Conservation (phyloP, 2,797 vertebrate species). For the Catostomus latipinnis region DNA sequence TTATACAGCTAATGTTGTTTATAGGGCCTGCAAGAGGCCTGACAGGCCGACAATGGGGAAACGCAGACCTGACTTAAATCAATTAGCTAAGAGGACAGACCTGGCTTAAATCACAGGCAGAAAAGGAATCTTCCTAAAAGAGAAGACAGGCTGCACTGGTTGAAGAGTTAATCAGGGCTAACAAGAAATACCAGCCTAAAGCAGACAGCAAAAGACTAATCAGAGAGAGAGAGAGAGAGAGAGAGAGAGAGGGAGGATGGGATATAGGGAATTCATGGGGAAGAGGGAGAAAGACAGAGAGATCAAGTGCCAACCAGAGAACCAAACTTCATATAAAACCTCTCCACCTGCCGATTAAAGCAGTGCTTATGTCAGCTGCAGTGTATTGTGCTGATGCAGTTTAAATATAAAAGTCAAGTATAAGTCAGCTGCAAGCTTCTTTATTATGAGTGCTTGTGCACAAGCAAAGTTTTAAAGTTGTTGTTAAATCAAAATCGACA, state of each 20-base stretch:
- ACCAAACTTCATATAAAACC: conserved; percentile 43
- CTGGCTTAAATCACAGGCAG: conserved; percentile 73
- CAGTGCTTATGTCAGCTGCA: conserved; percentile 35
- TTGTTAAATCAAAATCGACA: neutral
- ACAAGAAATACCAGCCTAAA: conserved; percentile 46
- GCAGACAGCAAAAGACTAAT: neutral
- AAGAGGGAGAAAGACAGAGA: neutral
- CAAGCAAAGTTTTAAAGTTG: neutral
- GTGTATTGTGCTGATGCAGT: conserved; percentile 20
- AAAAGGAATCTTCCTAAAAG: conserved; percentile 43
- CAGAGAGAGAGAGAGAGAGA: conserved; percentile 13
- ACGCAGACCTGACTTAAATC: conserved; percentile 70
- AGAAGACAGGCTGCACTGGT: conserved; percentile 26
- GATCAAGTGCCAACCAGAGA: neutral
- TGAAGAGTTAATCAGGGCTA: conserved; percentile 53
- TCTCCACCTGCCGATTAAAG: conserved; percentile 30
- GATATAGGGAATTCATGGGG: neutral
- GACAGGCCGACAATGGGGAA: conserved; percentile 72
- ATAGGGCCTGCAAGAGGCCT: conserved; percentile 62
- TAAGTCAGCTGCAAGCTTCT: neutral
- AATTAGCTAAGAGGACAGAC: conserved; percentile 81
- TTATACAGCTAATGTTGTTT: conserved; percentile 74
- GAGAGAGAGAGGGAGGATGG: neutral
- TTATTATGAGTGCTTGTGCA: neutral
- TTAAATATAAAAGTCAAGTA: neutral